These are phyloP conservation scores for Trichogramma dendrolimi DNA, from an alignment of 2,888 invertebrate genomes.

Conservation along the genomic window DNA sequence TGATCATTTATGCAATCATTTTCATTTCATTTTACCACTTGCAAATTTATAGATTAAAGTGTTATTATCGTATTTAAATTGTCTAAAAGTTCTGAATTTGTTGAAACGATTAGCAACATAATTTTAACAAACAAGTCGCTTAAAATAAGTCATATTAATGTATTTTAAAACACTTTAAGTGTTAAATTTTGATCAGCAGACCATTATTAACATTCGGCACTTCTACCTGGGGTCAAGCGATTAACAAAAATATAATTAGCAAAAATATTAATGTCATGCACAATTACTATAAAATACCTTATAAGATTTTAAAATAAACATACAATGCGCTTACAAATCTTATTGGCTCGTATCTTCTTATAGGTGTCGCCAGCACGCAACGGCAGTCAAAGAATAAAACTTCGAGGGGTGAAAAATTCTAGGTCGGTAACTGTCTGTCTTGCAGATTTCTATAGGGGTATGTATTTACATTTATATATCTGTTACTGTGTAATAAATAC, in stretches of 20 bases:
- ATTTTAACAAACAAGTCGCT: no score
- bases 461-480: background rate
- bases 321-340: background rate
- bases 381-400: conserved; percentile 20
- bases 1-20: no score
- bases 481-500: no score
- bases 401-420: conserved; percentile 17
- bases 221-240: background rate
- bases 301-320: background rate
- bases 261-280: background rate
- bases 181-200: background rate
- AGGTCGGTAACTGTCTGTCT: conserved; percentile 28
- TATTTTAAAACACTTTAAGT: background rate
- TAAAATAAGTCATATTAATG: background rate
- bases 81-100: no score
- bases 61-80: no score
- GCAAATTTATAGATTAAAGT: no score
- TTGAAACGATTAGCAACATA: no score
- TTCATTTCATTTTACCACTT: no score
- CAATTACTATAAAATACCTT: background rate
- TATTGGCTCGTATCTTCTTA: background rate
- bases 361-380: conserved; percentile 38
- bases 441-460: conserved; percentile 26
- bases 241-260: background rate
- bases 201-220: background rate